Base-by-base conservation (phyloP, 2,888 invertebrate species). In the Gisinianus flammeolus region DNA sequence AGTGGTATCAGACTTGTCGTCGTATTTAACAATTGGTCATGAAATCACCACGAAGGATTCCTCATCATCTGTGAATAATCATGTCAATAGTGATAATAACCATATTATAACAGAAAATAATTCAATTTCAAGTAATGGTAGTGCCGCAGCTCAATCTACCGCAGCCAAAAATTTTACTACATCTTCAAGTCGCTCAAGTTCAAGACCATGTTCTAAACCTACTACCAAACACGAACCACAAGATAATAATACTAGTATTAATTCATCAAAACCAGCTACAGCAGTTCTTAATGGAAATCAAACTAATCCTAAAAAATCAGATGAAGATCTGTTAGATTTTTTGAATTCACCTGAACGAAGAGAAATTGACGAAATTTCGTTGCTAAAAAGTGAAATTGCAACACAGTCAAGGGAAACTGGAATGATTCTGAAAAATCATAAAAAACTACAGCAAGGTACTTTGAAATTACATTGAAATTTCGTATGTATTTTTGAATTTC, bases 271-370 rank as follows among this genome's bases (percentile, higher is more conserved):
- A 22, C 31, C 30, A 68, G 52, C 6, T 19, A 44, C 68, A 33
- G 26, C 69, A 68, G 12, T n/a, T 22, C 0, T n/a, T 16, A 77
- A 8, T 69, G 31, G 30, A 2, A 75, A 8, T 28, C 35, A 35
- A 16, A 71, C 24, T 19, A 28, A 58, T 62, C 52, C 4, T 56
- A 78, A 74, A 35, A 79, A 80, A 66, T 79, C 77, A 19, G 85
- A 85, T 68, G 83, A 84, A 58, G 83, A 85, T 26, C 68, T 85
- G 31, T 76, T 85, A 16, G 79, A 80, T 28, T 85, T 76, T 79
- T 76, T 85, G 24, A 85, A 85, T 62, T 79, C 84, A 22, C 30
- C 76, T 4, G 72, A 77, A 3, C 79, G 33, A 62, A 77, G 74
- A 77, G 80, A 79, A 69, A 77, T 84, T 8, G 83, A 85, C 74